Evolutionary conservation across 2,113 vertebrate species (phyloP).

Genomic region (Epinephelus lanceolatus): DNA sequence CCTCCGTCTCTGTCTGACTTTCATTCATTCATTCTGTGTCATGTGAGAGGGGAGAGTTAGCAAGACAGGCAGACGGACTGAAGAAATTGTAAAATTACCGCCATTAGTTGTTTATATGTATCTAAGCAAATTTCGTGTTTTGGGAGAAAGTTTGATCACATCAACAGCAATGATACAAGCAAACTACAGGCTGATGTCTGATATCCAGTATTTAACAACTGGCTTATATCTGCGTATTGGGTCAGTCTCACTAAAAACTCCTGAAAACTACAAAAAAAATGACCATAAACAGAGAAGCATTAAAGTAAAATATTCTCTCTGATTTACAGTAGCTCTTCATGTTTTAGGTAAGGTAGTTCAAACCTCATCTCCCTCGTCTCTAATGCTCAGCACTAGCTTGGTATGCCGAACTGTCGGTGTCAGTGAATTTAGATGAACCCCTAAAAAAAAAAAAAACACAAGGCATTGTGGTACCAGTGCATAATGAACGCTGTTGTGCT

Average conservation of each 20-base stretch:
- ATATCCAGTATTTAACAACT: background rate
- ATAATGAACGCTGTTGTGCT: conserved; percentile 69
- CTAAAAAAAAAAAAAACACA: conserved; percentile 23
- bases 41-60: background rate
- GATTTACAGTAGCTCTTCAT: background rate
- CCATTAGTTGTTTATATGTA: too few relatives aligned
- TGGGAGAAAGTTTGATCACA: background rate
- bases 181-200: background rate
- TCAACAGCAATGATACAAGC: background rate
- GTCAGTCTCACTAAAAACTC: background rate
- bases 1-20: background rate
- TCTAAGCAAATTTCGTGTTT: background rate
- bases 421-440: conserved; percentile 70
- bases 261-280: background rate
- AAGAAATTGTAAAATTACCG: background rate
- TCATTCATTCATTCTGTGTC: background rate
- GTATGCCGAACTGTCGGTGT: conserved; percentile 24
- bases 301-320: background rate
- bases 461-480: conserved; percentile 61
- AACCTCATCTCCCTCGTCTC: background rate
- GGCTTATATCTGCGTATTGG: background rate
- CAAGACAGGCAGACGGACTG: background rate
- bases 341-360: background rate
- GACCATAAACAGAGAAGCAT: background rate
- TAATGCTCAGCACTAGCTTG: background rate